A percentile compares a stretch with the other conserved stretches of the same genome.
These are phyloP conservation scores for Leuctra nigra DNA, from an alignment of 2,888 invertebrate genomes.

Conservation along the genomic window DNA sequence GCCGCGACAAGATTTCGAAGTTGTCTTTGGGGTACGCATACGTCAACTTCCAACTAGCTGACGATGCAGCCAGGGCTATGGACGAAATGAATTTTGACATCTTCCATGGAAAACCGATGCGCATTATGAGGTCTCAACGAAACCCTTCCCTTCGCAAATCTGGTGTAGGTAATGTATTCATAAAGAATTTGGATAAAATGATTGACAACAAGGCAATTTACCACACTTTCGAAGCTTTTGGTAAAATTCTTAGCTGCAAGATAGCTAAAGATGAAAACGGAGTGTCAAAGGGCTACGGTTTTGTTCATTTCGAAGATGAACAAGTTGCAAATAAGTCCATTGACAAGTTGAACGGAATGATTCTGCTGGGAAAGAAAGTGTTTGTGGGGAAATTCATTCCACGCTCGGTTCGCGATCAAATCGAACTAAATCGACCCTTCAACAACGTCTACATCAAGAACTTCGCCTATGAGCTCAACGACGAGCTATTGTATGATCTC, in stretches of 20 bases:
- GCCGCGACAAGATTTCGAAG: conserved; percentile 54
- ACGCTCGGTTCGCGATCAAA: conserved; percentile 48
- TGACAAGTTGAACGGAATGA: conserved; percentile 56
- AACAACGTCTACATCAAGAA: conserved; percentile 60
- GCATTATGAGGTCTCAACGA: conserved; percentile 59
- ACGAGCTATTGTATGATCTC: conserved; percentile 45
- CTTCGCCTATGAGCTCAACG: conserved; percentile 49
- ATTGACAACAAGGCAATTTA: conserved; percentile 56
- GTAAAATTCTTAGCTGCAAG: conserved; percentile 53
- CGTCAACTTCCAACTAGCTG: conserved; percentile 56
- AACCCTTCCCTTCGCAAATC: conserved; percentile 53
- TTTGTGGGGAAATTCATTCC: conserved; percentile 53
- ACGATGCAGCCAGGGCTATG: conserved; percentile 55
- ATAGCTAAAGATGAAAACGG: conserved; percentile 47
- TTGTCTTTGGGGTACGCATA: conserved; percentile 57
- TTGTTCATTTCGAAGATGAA: conserved; percentile 52
- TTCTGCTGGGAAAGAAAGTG: conserved; percentile 54
- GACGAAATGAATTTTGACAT: conserved; percentile 59
- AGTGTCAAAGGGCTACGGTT: conserved; percentile 50
- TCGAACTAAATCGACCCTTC: conserved; percentile 39
- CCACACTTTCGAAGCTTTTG: conserved; percentile 55
- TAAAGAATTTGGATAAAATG: conserved; percentile 54
- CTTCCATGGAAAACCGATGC: conserved; percentile 49
- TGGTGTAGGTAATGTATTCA: conserved; percentile 56
- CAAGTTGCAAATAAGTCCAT: conserved; percentile 51